Conservation (phyloP, 1,140 invertebrate genomes). For the Bombus pyrosoma region DNA sequence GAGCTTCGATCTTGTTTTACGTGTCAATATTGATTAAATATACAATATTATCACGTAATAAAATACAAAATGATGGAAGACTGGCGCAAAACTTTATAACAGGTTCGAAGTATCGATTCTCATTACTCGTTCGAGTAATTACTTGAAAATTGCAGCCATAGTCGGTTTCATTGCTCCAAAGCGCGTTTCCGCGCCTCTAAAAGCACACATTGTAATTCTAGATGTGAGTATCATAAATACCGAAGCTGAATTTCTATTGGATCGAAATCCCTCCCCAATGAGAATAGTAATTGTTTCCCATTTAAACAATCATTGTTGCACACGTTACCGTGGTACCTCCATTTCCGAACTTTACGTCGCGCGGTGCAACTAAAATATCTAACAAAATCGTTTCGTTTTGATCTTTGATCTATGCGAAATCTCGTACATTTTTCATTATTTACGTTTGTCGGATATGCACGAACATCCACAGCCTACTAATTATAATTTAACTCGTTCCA, state of each 20-base stretch:
- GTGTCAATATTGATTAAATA: too few species aligned
- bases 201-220: not conserved
- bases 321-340: too few species aligned
- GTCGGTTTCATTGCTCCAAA: not conserved
- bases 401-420: too few species aligned
- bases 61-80: not conserved
- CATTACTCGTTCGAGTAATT: not conserved
- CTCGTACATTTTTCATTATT: too few species aligned
- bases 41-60: not conserved
- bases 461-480: too few species aligned
- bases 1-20: not conserved
- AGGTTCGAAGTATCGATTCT: not conserved
- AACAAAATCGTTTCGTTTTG: not conserved
- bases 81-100: not conserved
- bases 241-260: not conserved
- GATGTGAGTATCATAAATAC: slow-evolving; percentile 12
- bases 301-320: not conserved
- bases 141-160: not conserved
- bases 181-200: not conserved
- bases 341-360: not conserved
- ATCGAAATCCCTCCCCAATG: not conserved
- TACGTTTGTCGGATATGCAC: too few species aligned
- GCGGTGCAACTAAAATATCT: not conserved
- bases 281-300: not conserved
- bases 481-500: too few species aligned